phyloP scores from a whole-genome alignment of 2,797 vertebrate species.

The Sebastes glaucus region DNA sequence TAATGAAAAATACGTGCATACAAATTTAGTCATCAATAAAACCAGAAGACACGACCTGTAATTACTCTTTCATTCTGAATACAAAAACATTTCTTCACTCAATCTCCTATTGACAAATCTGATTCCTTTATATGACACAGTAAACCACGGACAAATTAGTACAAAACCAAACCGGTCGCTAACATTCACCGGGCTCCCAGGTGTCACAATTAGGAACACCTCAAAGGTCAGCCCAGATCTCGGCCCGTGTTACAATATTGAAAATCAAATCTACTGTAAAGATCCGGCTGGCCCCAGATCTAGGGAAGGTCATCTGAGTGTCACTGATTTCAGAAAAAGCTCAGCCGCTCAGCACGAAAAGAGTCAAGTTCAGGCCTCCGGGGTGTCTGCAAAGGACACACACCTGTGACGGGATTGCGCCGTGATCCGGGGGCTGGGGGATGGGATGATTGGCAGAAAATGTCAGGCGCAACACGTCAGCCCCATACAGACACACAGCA shows the following conservation, averaged over 20 bases:
- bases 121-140: slow-evolving; percentile 47
- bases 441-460: slow-evolving; percentile 72
- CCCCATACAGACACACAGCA: slow-evolving; percentile 57
- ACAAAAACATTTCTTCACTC: slow-evolving; percentile 51
- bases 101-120: slow-evolving; percentile 62
- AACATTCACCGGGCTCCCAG: slow-evolving; percentile 60
- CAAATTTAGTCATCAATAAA: slow-evolving; percentile 33
- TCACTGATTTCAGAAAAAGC: slow-evolving; percentile 46
- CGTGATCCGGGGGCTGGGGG: slow-evolving; percentile 1
- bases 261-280: slow-evolving; percentile 78
- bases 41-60: slow-evolving; percentile 22
- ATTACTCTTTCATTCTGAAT: slow-evolving; percentile 47
- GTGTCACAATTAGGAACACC: slow-evolving; percentile 72
- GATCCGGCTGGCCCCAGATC: slow-evolving; percentile 49
- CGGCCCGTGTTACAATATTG: slow-evolving; percentile 56
- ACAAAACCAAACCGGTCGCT: slow-evolving; percentile 14
- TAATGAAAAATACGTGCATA: background rate
- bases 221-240: slow-evolving; percentile 74
- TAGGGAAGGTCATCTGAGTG: slow-evolving; percentile 54
- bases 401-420: slow-evolving; percentile 61
- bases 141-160: slow-evolving; percentile 47
- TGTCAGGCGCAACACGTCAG: slow-evolving; percentile 62
- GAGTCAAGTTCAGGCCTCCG: slow-evolving; percentile 46
- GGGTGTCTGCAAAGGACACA: slow-evolving; percentile 67
- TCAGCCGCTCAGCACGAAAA: slow-evolving; percentile 9